Conservation (phyloP, 2,888 invertebrate genomes). For the Diarsia brunnea region DNA sequence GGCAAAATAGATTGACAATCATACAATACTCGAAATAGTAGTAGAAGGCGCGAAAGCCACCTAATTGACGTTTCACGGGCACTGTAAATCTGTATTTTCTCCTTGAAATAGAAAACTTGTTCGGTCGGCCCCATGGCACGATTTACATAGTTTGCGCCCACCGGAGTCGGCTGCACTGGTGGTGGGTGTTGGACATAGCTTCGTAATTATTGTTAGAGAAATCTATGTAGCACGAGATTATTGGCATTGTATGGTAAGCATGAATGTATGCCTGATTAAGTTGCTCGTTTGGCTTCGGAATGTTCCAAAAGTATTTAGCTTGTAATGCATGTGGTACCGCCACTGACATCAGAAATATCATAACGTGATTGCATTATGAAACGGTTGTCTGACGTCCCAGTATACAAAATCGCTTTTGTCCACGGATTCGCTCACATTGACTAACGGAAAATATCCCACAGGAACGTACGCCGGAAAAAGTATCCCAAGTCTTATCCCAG, state of each 20-base stretch:
- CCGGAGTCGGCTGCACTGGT: slow-evolving; percentile 49
- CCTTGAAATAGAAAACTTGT: slow-evolving; percentile 77
- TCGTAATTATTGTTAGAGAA: slow-evolving; percentile 70
- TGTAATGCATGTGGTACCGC: slow-evolving; percentile 19
- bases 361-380: slow-evolving; percentile 7
- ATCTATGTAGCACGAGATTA: slow-evolving; percentile 62
- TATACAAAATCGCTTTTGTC: neutral
- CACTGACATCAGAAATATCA: neutral
- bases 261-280: slow-evolving; percentile 50
- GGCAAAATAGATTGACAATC: slow-evolving; percentile 71
- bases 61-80: slow-evolving; percentile 77
- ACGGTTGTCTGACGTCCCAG: neutral
- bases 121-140: slow-evolving; percentile 68
- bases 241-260: slow-evolving; percentile 60
- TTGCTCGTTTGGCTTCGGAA: slow-evolving; percentile 22
- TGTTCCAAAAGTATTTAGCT: slow-evolving; percentile 12
- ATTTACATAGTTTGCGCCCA: slow-evolving; percentile 72
- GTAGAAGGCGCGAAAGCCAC: slow-evolving; percentile 72
- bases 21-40: slow-evolving; percentile 70
- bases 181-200: slow-evolving; percentile 66
- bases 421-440: neutral
- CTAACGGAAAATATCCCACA: neutral
- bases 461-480: neutral
- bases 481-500: neutral
- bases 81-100: slow-evolving; percentile 78